Conservation (phyloP, 35 echinoderm and acorn worm genomes). For the Ophioderma brevispina region DNA sequence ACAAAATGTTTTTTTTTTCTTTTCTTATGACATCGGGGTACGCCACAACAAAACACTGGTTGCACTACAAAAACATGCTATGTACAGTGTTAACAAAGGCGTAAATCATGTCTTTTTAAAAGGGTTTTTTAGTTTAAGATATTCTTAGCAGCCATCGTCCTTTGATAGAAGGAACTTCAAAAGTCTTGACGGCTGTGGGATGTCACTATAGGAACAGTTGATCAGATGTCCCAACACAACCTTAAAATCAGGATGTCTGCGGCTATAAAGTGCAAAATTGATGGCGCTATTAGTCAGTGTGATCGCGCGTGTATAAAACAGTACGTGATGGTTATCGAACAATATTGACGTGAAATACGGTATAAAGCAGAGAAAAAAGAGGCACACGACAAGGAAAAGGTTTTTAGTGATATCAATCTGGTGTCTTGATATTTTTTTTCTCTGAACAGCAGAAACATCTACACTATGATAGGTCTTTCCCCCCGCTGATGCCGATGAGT, state of each 20-base stretch:
- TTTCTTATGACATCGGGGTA: too few species aligned
- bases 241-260: slow-evolving; percentile 80
- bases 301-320: slow-evolving; percentile 18
- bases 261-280: slow-evolving; percentile 72
- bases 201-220: slow-evolving; percentile 32
- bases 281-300: slow-evolving; percentile 37
- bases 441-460: too few species aligned
- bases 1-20: too few species aligned
- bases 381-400: slow-evolving; percentile 13
- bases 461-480: too few species aligned
- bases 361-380: not conserved
- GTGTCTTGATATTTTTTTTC: not conserved
- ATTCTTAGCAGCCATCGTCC: not conserved
- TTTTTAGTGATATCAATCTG: slow-evolving; percentile 20
- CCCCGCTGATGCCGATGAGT: too few species aligned
- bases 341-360: not conserved
- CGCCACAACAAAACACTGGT: too few species aligned
- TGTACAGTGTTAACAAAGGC: too few species aligned
- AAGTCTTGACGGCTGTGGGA: slow-evolving; percentile 27
- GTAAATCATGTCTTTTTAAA: too few species aligned
- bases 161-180: not conserved
- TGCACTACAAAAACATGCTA: too few species aligned
- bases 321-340: not conserved
- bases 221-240: slow-evolving; percentile 66
- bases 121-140: too few species aligned